Evolutionary conservation across 2,797 vertebrate species (phyloP).

Genomic region (Apogon hyalosoma): DNA sequence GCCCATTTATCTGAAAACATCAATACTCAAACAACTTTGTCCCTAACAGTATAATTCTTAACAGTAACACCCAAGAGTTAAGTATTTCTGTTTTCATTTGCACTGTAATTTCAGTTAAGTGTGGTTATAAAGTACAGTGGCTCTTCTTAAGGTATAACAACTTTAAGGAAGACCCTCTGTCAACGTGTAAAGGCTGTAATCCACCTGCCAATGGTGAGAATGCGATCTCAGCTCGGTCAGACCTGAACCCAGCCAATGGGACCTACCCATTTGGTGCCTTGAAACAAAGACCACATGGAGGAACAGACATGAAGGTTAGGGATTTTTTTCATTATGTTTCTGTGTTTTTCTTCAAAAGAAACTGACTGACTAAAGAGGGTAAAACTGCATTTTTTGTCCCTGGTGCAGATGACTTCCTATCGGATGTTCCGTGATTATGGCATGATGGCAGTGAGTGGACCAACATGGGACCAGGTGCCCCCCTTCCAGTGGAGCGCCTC

Average conservation of each 20-base stretch:
- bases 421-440: slow-evolving; percentile 82
- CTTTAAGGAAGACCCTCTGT: slow-evolving; percentile 90
- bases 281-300: slow-evolving; percentile 89
- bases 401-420: slow-evolving; percentile 87
- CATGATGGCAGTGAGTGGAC: slow-evolving; percentile 89
- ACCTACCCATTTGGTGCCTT: slow-evolving; percentile 94
- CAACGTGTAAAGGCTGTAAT: slow-evolving; percentile 84
- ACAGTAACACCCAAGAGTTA: not conserved
- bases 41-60: too few species aligned
- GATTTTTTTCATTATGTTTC: slow-evolving; percentile 7
- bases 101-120: not conserved
- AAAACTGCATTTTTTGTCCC: slow-evolving; percentile 29
- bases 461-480: slow-evolving; percentile 91
- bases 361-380: not conserved
- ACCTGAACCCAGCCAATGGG: slow-evolving; percentile 92
- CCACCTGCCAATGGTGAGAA: slow-evolving; percentile 91
- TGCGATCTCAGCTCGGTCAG: slow-evolving; percentile 92
- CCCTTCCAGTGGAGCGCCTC: slow-evolving; percentile 94
- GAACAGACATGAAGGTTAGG: slow-evolving; percentile 93
- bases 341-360: slow-evolving; percentile 1
- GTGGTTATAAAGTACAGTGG: slow-evolving; percentile 4
- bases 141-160: slow-evolving; percentile 89
- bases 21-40: too few species aligned
- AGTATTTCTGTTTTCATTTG: not conserved
- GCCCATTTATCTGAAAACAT: too few species aligned